Evolutionary conservation across 2,888 invertebrate species (phyloP).

Genomic region (Himalopsyche tibetana): DNA sequence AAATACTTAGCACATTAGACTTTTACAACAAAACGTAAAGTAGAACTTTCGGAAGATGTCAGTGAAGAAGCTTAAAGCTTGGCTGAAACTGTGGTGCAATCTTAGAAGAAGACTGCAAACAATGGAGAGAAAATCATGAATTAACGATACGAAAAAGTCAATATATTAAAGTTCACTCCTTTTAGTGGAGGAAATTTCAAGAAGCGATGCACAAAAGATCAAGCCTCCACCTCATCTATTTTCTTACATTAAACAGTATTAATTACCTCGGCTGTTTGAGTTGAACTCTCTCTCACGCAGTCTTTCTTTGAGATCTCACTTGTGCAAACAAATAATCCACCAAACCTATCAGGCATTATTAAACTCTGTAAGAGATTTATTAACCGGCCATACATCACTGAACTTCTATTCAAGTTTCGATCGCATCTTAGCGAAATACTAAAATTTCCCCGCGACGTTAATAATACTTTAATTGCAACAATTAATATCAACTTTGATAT

Average conservation of each 20-base stretch:
- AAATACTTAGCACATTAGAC: too few species aligned
- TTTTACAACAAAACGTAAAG: too few species aligned
- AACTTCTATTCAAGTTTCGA: neutral
- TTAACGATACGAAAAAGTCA: too few species aligned
- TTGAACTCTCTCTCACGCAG: neutral
- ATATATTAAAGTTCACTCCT: too few species aligned
- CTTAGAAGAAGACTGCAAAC: too few species aligned
- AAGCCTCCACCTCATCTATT: neutral
- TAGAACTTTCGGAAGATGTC: too few species aligned
- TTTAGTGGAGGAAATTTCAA: neutral
- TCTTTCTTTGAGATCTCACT: constrained; percentile 26
- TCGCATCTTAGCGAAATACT: neutral
- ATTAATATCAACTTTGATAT: constrained; percentile 10
- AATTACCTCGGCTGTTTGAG: constrained; percentile 11
- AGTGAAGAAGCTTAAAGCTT: too few species aligned
- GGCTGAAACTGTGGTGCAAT: too few species aligned
- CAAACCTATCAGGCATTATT: constrained; percentile 21
- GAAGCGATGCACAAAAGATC: neutral
- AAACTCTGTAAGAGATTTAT: constrained; percentile 24
- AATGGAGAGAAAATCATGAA: too few species aligned
- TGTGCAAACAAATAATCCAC: constrained; percentile 31
- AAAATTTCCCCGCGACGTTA: neutral
- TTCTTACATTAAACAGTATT: constrained; percentile 21
- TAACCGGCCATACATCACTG: constrained; percentile 30
- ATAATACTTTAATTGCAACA: neutral